Conservation (phyloP, 92 coral and sea anemone genomes). For the Porites evermanni region DNA sequence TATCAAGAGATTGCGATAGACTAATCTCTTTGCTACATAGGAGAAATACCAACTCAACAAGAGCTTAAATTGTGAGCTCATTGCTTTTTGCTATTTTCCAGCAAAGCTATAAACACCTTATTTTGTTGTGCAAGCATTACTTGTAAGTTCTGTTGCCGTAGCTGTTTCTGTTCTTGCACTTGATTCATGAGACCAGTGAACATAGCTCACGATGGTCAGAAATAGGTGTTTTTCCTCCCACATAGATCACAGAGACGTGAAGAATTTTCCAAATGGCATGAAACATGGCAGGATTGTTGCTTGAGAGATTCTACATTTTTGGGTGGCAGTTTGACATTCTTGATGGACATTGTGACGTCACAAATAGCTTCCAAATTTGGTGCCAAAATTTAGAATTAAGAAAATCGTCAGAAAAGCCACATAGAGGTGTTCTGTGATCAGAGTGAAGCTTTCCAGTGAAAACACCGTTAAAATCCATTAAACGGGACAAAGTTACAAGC, state of each 20-base stretch:
- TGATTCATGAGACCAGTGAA: constrained; percentile 13
- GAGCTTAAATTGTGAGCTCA: neutral
- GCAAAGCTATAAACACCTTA: constrained; percentile 34
- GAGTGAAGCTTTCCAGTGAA: neutral
- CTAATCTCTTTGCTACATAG: too few relatives aligned
- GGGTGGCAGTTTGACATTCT: neutral
- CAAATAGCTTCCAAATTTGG: neutral
- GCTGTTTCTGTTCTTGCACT: constrained; percentile 4
- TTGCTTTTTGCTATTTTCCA: constrained; percentile 31
- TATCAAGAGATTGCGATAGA: too few relatives aligned
- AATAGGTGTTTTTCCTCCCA: too few relatives aligned
- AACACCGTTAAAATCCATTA: neutral
- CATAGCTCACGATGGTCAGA: neutral
- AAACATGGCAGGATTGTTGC: neutral
- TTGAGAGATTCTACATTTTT: constrained; percentile 2
- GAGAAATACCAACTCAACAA: too few relatives aligned
- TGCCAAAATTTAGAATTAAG: too few relatives aligned
- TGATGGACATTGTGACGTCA: neutral
- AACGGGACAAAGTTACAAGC: too few relatives aligned
- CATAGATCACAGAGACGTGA: too few relatives aligned
- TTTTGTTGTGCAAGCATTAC: constrained; percentile 33
- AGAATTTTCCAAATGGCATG: too few relatives aligned
- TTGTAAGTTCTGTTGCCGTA: neutral
- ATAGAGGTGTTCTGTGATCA: too few relatives aligned
- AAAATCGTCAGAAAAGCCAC: too few relatives aligned